Evolutionary conservation across 2,888 invertebrate species (phyloP).

Genomic region (Erebia palarica): DNA sequence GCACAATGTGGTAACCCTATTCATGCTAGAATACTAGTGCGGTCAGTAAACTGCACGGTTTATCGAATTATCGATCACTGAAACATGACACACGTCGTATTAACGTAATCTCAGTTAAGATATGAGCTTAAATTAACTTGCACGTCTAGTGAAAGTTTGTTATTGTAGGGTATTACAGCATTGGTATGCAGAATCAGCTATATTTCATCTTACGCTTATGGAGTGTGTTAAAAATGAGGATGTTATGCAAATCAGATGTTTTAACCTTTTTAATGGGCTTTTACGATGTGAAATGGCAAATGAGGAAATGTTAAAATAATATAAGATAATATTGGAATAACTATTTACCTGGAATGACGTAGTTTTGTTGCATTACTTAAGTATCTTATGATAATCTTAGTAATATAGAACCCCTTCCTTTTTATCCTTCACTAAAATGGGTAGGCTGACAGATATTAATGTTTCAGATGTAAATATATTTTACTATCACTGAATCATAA

Average conservation of each 20-base stretch:
- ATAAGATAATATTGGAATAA: neutral
- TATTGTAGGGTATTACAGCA: conserved; percentile 23
- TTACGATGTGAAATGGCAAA: neutral
- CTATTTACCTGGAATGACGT: neutral
- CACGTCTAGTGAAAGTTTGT: conserved; percentile 32
- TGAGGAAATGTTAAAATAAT: neutral
- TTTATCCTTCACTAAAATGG: too few relatives aligned
- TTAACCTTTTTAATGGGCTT: conserved; percentile 8
- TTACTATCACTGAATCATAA: too few relatives aligned
- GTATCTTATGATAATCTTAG: too few relatives aligned
- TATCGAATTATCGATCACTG: conserved; percentile 34
- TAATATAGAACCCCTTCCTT: too few relatives aligned
- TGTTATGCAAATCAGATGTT: conserved; percentile 21
- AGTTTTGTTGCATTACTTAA: too few relatives aligned
- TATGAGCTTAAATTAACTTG: conserved; percentile 23
- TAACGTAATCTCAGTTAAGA: conserved; percentile 32
- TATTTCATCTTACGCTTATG: conserved; percentile 2
- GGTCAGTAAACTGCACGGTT: conserved; percentile 17
- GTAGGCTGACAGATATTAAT: too few relatives aligned
- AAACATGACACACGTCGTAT: conserved; percentile 30
- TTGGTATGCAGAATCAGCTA: conserved; percentile 18
- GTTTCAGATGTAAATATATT: too few relatives aligned
- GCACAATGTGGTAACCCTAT: conserved; percentile 8
- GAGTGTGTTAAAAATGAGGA: conserved; percentile 10
- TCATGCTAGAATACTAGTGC: conserved; percentile 33